Evolutionary conservation across 2,797 vertebrate genomes (phyloP).

Genomic region (Urophycis tenuis): DNA sequence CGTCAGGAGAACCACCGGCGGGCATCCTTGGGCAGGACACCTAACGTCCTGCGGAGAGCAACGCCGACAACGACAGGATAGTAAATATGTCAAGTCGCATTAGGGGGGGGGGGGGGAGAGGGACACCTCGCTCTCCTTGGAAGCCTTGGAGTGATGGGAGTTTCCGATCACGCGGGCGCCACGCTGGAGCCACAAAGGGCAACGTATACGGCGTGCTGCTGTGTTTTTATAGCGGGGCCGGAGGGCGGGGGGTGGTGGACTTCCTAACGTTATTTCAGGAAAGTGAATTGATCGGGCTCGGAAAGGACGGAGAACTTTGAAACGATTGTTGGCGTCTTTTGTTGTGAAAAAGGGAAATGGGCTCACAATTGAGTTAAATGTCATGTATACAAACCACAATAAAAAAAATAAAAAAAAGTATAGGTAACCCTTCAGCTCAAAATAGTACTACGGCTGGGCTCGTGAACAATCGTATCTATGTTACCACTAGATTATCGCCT

Average conservation of each 20-base stretch:
- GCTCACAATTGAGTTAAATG: not conserved
- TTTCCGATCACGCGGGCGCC: not conserved
- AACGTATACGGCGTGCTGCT: not conserved
- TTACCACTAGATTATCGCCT: constrained; percentile 24
- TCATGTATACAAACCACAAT: not conserved
- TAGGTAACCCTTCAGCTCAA: constrained; percentile 6
- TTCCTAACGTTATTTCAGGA: not conserved
- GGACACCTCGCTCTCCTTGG: not conserved
- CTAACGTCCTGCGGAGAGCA: not conserved
- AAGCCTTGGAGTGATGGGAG: constrained; percentile 14
- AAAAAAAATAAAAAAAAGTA: not conserved
- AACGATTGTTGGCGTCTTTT: not conserved
- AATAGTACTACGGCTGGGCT: constrained; percentile 3
- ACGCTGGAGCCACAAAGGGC: not conserved
- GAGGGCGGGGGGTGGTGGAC: not conserved
- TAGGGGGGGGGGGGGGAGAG: constrained; percentile 6
- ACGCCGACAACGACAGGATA: not conserved
- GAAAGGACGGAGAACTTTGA: not conserved
- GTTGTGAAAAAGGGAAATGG: not conserved
- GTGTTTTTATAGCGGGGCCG: not conserved
- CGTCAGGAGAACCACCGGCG: not conserved
- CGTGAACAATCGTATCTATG: not conserved
- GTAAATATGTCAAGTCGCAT: constrained; percentile 6
- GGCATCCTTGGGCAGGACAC: constrained; percentile 22
- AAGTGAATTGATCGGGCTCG: not conserved